Percentiles rank a stretch among this genome's conserved stretches.
phyloP scores from a whole-genome alignment of 2,113 vertebrate species.

The Ptilonorhynchus violaceus region DNA sequence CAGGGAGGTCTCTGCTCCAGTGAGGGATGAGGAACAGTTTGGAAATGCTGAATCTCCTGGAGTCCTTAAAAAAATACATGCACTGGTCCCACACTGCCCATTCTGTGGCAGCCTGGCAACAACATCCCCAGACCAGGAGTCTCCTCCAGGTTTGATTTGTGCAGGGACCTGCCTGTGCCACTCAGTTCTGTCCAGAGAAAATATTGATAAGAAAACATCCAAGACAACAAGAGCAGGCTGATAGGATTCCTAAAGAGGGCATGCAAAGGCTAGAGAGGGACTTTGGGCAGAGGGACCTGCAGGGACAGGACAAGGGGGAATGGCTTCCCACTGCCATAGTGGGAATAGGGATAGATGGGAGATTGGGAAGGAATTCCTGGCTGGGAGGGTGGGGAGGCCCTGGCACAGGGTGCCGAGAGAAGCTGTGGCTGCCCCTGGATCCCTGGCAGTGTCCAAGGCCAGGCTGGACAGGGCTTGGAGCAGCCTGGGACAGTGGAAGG shows the following conservation, averaged over 20 bases:
- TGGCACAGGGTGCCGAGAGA: background rate
- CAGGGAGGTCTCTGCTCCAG: background rate
- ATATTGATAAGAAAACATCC: fast-evolving
- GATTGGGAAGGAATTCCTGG: background rate
- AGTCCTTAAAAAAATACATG: fast-evolving
- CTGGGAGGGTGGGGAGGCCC: background rate
- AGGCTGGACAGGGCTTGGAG: background rate
- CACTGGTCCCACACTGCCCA: fast-evolving
- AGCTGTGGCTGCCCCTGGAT: background rate
- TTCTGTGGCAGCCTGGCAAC: background rate
- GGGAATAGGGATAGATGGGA: background rate
- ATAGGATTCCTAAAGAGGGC: background rate
- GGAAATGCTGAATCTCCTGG: background rate
- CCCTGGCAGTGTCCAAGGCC: background rate
- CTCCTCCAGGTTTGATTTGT: background rate
- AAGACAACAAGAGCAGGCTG: background rate
- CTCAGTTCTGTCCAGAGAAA: background rate
- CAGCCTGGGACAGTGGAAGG: background rate
- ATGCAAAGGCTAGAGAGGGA: background rate
- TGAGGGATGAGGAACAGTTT: background rate
- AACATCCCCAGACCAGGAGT: fast-evolving
- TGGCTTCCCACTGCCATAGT: background rate
- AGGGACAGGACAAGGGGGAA: background rate
- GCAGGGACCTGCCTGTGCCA: fast-evolving
- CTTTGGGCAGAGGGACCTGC: background rate